Conservation (phyloP, 2,888 invertebrate genomes). For the Liopterus haemorrhoidalis region DNA sequence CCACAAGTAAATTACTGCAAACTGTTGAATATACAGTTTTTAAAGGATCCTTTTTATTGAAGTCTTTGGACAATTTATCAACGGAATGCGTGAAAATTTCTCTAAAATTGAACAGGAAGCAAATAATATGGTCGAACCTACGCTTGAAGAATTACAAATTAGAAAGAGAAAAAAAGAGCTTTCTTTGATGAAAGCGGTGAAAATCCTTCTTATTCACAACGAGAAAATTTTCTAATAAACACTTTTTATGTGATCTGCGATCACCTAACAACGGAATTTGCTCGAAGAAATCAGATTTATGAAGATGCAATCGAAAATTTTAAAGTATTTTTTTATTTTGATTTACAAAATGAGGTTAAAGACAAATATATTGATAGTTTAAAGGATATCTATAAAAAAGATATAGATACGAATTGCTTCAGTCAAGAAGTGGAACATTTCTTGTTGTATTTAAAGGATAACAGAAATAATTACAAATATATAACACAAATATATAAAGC, state of each 20-base stretch:
- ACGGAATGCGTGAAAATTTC: slow-evolving; percentile 1
- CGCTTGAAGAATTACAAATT: slow-evolving; percentile 1
- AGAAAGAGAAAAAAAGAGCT: slow-evolving; percentile 1
- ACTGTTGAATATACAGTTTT: too few species aligned
- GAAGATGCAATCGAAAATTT: slow-evolving; percentile 1
- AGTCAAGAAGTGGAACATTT: slow-evolving; percentile 3
- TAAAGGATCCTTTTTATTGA: not conserved
- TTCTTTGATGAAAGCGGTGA: slow-evolving; percentile 4
- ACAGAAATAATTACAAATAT: slow-evolving; percentile 2
- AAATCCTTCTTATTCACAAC: not conserved
- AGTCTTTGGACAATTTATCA: not conserved
- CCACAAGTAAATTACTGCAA: too few species aligned
- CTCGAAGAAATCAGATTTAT: slow-evolving; percentile 3
- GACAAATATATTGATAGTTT: slow-evolving; percentile 1
- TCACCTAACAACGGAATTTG: not conserved
- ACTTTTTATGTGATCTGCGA: slow-evolving; percentile 1
- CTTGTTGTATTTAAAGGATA: slow-evolving; percentile 2
- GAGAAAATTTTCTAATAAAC: slow-evolving; percentile 2
- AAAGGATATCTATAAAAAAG: not conserved
- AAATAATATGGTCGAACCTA: slow-evolving; percentile 2
- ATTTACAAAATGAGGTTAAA: not conserved
- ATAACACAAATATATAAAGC: slow-evolving; percentile 2
- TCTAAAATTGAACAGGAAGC: not conserved
- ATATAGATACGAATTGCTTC: slow-evolving; percentile 1
- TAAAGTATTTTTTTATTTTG: slow-evolving; percentile 1